Base-by-base conservation (phyloP, 1,140 invertebrate genomes). In the Popillia japonica region DNA sequence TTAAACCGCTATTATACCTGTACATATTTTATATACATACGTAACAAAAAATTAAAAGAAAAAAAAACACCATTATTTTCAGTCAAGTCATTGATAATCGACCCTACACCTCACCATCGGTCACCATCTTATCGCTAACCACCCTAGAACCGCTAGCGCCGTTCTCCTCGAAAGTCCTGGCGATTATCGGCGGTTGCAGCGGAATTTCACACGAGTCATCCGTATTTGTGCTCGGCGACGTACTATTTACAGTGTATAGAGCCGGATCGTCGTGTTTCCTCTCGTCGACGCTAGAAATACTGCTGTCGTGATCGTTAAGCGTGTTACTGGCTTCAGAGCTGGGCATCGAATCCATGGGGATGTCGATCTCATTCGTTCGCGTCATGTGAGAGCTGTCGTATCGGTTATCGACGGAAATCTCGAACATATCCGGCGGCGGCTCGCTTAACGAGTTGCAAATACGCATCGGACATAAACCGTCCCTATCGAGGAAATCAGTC, bases 361-460 rank as follows among this genome's bases (percentile, higher is more conserved):
- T 76, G 42, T 77, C 59, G 22, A 77, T 41, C 7, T 77, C 75
- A 11, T 8, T 6, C 9, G 40, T 10, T 17, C 14, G 34, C n/a
- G 40, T 3, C 11, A 61, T 34, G 27, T 22, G 44, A 41, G 76
- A 77, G n/a, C 40, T 3, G 0, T 64, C 61, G 61, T 64, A 64
- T 64, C 22, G 61, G 10, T 23, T 64, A 23, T 77, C 80, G 22
- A 81, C 61, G 27, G 79, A 78, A 72, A 86, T 81, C 76, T 86
- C 86, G 75, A 86, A 86, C 86, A 86, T 86, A 44, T 86, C 86
- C 2, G 86, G 86, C 7, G 86, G 86, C 7, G 86, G 86, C 79
- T 86, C 86, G 73, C 86, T 86, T 20, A 86, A 78, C 0, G 86
- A 86, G 79, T 83, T 86, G 76, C 85, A 86, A 81, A 86, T 86